A percentile compares a stretch with the other conserved stretches of the same genome.
Evolutionary conservation across 2,113 vertebrate genomes (phyloP).

Genomic region (Dicentrarchus labrax): DNA sequence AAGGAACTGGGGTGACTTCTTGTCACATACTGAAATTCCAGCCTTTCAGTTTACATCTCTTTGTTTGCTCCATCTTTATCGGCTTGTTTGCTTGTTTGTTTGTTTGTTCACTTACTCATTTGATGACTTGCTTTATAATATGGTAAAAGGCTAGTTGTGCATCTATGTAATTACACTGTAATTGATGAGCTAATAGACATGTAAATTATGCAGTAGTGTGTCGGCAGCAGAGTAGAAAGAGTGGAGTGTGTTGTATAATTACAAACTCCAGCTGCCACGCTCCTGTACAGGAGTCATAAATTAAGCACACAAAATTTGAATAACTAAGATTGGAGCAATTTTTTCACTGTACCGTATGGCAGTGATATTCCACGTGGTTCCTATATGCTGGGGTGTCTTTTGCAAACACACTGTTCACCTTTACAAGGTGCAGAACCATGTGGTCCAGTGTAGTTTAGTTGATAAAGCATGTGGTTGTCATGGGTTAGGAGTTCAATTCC

Average conservation of each 20-base stretch:
- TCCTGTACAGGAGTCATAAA: constrained; percentile 73
- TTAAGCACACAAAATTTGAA: constrained; percentile 75
- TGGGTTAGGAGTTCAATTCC: constrained; percentile 63
- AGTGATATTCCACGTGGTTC: constrained; percentile 9
- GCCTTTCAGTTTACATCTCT: constrained; percentile 42
- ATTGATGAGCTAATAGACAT: constrained; percentile 81
- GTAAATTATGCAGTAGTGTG: constrained; percentile 81
- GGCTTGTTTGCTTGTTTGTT: constrained; percentile 63
- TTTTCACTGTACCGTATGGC: constrained; percentile 15
- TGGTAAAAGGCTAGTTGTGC: constrained; percentile 72
- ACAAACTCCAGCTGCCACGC: constrained; percentile 79
- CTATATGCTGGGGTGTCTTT: constrained; percentile 11
- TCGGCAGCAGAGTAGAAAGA: constrained; percentile 64
- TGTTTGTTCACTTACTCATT: constrained; percentile 68
- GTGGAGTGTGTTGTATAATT: constrained; percentile 75
- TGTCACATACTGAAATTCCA: constrained; percentile 19
- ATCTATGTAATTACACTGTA: constrained; percentile 78
- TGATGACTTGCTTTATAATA: constrained; percentile 74
- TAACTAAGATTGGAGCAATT: constrained; percentile 53
- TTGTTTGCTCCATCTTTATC: constrained; percentile 45
- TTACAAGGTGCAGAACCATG: constrained; percentile 46
- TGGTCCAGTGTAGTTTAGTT: constrained; percentile 11
- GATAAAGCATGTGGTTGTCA: constrained; percentile 51
- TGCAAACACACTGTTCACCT: constrained; percentile 20
- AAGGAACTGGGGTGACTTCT: constrained; percentile 11